Conservation (phyloP, 2,888 invertebrate genomes). For the Bedellia somnulentella region DNA sequence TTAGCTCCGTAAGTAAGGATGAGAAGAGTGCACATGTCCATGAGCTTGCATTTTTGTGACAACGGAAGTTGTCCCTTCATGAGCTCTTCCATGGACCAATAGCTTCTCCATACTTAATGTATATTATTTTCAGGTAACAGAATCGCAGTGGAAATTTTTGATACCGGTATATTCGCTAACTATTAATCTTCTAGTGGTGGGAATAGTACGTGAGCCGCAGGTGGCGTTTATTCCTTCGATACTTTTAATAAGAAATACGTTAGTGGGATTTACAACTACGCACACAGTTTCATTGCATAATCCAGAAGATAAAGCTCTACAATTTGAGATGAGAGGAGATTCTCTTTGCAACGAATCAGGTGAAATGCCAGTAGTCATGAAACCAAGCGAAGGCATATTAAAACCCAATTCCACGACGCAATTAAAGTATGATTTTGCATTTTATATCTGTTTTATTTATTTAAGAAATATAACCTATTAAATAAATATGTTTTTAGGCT, state of each 20-base stretch:
- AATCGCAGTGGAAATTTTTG: slow-evolving; percentile 67
- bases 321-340: slow-evolving; percentile 54
- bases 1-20: no score
- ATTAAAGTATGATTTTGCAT: slow-evolving; percentile 41
- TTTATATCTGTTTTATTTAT: neutral
- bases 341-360: slow-evolving; percentile 58
- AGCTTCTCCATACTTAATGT: neutral
- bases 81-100: neutral
- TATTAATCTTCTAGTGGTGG: slow-evolving; percentile 64
- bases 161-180: slow-evolving; percentile 60
- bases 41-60: neutral
- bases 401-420: slow-evolving; percentile 41
- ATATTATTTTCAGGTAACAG: slow-evolving; percentile 38
- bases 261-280: slow-evolving; percentile 56
- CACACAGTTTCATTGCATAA: slow-evolving; percentile 50
- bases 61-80: slow-evolving; percentile 1
- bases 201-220: slow-evolving; percentile 64
- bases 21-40: slow-evolving; percentile 1
- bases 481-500: slow-evolving; percentile 53
- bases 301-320: slow-evolving; percentile 49
- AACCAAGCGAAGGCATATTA: slow-evolving; percentile 51
- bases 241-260: slow-evolving; percentile 62
- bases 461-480: neutral
- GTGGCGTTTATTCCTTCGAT: slow-evolving; percentile 62
- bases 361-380: slow-evolving; percentile 46